Conservation (phyloP, 2,113 vertebrate species). For the Beaufortia kweichowensis region DNA sequence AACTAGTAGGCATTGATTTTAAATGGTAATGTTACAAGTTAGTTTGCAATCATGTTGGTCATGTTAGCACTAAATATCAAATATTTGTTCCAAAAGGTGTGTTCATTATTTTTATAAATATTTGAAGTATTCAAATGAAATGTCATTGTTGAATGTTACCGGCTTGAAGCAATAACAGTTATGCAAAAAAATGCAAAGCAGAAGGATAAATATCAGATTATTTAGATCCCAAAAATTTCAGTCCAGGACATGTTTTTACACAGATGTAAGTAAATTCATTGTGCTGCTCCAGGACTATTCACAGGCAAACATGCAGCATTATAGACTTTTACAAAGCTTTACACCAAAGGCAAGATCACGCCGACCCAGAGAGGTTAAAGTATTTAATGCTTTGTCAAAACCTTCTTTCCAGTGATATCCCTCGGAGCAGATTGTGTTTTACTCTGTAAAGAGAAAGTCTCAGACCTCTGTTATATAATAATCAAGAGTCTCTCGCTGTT, state of each 20-base stretch:
- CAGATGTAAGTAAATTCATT: neutral
- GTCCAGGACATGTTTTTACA: neutral
- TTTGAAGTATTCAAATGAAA: no score
- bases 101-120: no score
- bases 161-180: no score
- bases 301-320: neutral
- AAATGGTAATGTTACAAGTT: no score
- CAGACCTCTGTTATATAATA: slow-evolving; percentile 35
- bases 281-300: neutral
- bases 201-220: neutral
- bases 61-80: no score
- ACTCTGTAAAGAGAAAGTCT: slow-evolving; percentile 4
- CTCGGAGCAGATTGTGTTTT: slow-evolving; percentile 41
- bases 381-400: slow-evolving; percentile 51
- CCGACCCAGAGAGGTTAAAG: slow-evolving; percentile 40
- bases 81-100: no score
- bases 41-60: no score
- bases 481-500: neutral
- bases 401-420: slow-evolving; percentile 49
- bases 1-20: no score
- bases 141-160: no score
- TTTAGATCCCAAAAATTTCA: neutral
- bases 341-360: slow-evolving; percentile 40
- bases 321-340: neutral
- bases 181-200: neutral